Evolutionary conservation across 2,797 vertebrate species (phyloP).

Genomic region (Chlorospingus flavigularis): DNA sequence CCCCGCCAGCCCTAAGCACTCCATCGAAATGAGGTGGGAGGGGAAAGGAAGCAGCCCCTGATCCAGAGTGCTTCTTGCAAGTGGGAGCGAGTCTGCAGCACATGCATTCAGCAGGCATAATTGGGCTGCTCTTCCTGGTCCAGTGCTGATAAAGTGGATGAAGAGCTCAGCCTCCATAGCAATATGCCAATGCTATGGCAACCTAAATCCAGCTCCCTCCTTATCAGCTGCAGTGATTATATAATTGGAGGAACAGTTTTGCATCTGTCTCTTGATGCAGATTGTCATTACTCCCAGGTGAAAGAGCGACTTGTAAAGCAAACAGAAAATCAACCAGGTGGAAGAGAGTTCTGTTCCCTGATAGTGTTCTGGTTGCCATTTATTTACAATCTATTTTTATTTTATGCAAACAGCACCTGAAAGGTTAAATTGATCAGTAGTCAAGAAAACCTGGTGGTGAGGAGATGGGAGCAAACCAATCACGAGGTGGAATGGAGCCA

Average conservation of each 20-base stretch:
- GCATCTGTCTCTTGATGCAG: slow-evolving; percentile 60
- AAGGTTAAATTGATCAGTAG: slow-evolving; percentile 40
- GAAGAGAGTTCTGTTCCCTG: neutral
- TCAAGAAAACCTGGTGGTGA: slow-evolving; percentile 8
- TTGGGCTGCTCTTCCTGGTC: slow-evolving; percentile 37
- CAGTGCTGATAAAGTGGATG: slow-evolving; percentile 46
- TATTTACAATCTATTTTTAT: slow-evolving; percentile 35
- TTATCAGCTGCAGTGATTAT: slow-evolving; percentile 81
- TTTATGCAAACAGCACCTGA: neutral
- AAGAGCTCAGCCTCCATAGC: slow-evolving; percentile 69
- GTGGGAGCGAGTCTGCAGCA: neutral
- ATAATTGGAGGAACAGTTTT: slow-evolving; percentile 76
- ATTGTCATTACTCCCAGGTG: slow-evolving; percentile 60
- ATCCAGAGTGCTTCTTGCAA: neutral
- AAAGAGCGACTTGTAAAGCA: slow-evolving; percentile 51
- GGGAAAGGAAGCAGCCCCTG: neutral
- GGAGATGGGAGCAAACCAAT: slow-evolving; percentile 23
- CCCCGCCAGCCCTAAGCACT: neutral
- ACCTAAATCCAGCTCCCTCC: slow-evolving; percentile 72
- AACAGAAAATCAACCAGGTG: slow-evolving; percentile 35
- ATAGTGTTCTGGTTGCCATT: neutral
- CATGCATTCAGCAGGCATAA: neutral
- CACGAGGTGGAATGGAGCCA: neutral
- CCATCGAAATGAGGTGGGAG: neutral
- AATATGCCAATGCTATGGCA: slow-evolving; percentile 76